Conservation (phyloP, 2,888 invertebrate species). For the Ochropleura plecta region DNA sequence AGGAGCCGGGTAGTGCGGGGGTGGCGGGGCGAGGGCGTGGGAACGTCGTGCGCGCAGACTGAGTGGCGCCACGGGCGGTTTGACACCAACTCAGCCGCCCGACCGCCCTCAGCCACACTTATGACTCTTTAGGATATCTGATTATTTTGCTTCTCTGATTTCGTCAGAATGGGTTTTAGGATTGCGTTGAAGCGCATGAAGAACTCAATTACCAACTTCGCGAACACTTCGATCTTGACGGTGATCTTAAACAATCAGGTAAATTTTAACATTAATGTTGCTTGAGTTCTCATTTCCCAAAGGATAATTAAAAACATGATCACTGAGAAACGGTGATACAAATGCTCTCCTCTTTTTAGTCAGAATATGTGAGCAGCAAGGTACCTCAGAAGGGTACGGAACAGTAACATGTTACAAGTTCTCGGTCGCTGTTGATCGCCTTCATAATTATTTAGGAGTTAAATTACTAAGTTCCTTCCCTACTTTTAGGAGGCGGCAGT, state of each 20-base stretch:
- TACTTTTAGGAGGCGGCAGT: slow-evolving; percentile 10
- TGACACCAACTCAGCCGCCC: slow-evolving; percentile 70
- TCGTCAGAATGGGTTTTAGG: background rate
- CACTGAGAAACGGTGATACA: background rate
- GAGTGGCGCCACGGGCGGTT: slow-evolving; percentile 86
- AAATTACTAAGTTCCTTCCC: background rate
- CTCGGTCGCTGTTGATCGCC: background rate
- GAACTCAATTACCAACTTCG: background rate
- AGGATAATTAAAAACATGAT: background rate
- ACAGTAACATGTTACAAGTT: background rate
- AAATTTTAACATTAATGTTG: background rate
- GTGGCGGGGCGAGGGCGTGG: slow-evolving; percentile 75
- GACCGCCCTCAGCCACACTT: slow-evolving; percentile 4
- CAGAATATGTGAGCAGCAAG: background rate
- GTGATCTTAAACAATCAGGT: background rate
- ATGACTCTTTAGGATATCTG: background rate
- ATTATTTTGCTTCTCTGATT: slow-evolving; percentile 1
- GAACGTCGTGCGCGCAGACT: slow-evolving; percentile 82
- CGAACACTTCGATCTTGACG: background rate
- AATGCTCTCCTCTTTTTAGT: background rate
- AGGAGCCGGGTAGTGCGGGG: slow-evolving; percentile 58
- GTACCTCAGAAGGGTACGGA: background rate
- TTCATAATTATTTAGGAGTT: background rate
- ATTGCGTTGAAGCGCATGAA: background rate
- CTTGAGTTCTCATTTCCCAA: background rate